Base-by-base conservation (phyloP, 92 coral and sea anemone species). In the Blastomussa wellsi region DNA sequence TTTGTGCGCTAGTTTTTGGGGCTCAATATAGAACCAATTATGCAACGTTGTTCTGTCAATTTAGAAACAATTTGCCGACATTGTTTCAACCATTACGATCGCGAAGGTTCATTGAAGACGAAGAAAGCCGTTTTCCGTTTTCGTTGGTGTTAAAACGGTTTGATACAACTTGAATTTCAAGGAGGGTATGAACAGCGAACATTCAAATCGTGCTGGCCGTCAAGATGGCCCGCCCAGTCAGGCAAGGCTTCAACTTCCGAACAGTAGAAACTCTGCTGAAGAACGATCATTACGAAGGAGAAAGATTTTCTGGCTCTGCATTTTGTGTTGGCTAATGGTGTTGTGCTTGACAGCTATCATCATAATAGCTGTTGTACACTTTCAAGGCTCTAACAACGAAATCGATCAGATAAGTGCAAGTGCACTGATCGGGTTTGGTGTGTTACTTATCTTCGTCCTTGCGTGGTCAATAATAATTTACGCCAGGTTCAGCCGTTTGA, bases 351-450 rank as follows among this genome's bases (percentile, higher is more conserved):
- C 80, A 38, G 87, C 80, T 20, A 83, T 83, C 13, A 83, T 75
- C 2, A 64, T 83, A 3, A 75, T 83, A 28, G 87, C 87, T 10
- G 87, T 83, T 33, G 74, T 74, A 39, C 87, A 83, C 55, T 83
- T 83, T 83, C 87, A 83, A 83, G 42, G 62, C 65, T 47, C 87
- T 59, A 36, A 62, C 72, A 83, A 79, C 64, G 42, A 59, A 74
- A 75, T 74, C 3, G 80, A 83, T 59, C 79, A 74, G 80, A 75
- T 83, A 60, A 75, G 80, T 64, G 81, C 87, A 1, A 81, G 80
- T 0, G 87, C 81, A 0, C 26, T 83, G 22, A 83, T 83, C 24
- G 87, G 87, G 1, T 83, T 83, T 62, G 87, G 87, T 7, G 62
- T 74, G 39, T 74, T 83, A 47, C 74, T 83, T 6, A 62, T 83